Base-by-base conservation (phyloP, 2,797 vertebrate genomes). In the Danio jaintianensis region DNA sequence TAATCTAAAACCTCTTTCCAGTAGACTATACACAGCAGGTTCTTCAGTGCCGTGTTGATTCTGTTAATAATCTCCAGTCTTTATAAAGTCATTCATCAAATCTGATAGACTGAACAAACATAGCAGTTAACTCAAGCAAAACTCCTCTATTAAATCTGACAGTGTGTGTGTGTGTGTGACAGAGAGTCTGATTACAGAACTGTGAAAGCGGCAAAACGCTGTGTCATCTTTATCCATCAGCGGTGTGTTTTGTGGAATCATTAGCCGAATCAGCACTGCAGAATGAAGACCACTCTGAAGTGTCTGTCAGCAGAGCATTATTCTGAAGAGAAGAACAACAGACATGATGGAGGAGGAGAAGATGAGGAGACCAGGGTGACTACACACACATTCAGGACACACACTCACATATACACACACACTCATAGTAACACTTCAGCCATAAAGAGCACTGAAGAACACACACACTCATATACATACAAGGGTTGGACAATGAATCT, bases 141-240 rank as follows among this genome's bases (percentile, higher is more conserved):
- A 50, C 75, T 74, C 5, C 59, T 75, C 82, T 78, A 78, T 82
- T 85, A 78, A 79, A 78, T 82, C 68, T 78, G 83, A 77, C 84
- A 85, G 86, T 85, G 76, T 58, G 36, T 62, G 78, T 86, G 86
- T 85, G 76, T 58, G 36, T 62, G 78, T 86, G 85, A 90, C 88
- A 87, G 87, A 87, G 70, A 83, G 86, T 89, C 88, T 92, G 87
- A 91, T 90, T 88, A 91, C 82, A 48, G 85, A 45, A 75, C 82
- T 79, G 85, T 90, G 88, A 90, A 2, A 43, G 75, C 58, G 70
- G 67, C 89, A 90, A 90, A 90, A 92, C 83, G 77, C 64, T 83
- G 85, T 84, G 87, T 84, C 83, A 83, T 52, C 67, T 82, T 43
- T 81, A 74, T 91, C 89, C 78, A 86, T 91, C 86, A 88, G 82